A percentile compares a stretch with the other conserved stretches of the same genome.
Evolutionary conservation across 2,113 vertebrate genomes (phyloP).

Genomic region (Perca schrenkii): DNA sequence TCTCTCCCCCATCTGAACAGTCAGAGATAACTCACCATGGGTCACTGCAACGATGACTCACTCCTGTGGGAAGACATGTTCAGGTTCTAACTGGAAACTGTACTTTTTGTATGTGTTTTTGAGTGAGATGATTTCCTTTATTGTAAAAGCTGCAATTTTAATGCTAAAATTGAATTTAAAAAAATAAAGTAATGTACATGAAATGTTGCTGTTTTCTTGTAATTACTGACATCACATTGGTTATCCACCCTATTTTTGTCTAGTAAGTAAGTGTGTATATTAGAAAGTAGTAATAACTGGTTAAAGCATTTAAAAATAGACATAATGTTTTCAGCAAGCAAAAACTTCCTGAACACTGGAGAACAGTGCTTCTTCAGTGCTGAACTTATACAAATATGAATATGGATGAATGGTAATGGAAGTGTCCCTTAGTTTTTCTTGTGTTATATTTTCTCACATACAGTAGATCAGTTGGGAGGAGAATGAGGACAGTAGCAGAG

Average conservation of each 20-base stretch:
- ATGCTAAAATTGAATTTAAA: background rate
- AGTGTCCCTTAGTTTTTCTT: background rate
- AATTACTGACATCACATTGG: background rate
- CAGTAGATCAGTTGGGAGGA: conserved; percentile 18
- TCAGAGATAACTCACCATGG: background rate
- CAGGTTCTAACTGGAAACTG: background rate
- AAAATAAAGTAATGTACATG: too few relatives aligned
- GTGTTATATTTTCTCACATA: conserved; percentile 28
- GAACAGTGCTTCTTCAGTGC: background rate
- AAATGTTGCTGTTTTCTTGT: background rate
- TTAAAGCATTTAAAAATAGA: background rate
- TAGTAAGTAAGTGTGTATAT: background rate
- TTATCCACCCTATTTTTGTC: background rate
- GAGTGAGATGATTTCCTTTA: too few relatives aligned
- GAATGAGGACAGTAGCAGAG: conserved; percentile 23
- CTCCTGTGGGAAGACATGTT: background rate
- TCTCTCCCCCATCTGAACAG: background rate
- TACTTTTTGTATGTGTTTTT: background rate
- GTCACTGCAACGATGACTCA: background rate
- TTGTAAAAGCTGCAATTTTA: background rate
- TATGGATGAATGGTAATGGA: background rate
- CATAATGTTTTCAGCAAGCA: background rate
- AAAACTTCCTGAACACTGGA: background rate
- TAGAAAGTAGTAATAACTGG: background rate
- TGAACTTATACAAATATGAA: background rate